Percentiles rank a stretch among this genome's conserved stretches.
These are phyloP conservation scores for Carabus problematicus DNA, from an alignment of 2,888 invertebrate species.

Conservation along the genomic window DNA sequence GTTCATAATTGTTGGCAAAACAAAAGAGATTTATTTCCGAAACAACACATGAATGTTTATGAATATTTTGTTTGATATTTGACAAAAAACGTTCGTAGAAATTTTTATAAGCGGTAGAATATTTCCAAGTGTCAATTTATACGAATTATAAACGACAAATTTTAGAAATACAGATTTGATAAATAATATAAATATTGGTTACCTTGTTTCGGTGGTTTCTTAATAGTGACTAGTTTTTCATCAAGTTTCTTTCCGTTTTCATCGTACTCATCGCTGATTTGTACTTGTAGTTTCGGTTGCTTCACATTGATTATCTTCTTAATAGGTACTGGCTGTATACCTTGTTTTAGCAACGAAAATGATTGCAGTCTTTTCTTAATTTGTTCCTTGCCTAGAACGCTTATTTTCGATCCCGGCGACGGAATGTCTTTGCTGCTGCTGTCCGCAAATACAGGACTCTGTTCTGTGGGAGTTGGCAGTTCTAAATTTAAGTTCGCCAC, in stretches of 20 bases:
- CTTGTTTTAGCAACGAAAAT: slow-evolving; percentile 50
- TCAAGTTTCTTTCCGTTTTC: slow-evolving; percentile 45
- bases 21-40: neutral
- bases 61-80: neutral
- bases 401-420: slow-evolving; percentile 17
- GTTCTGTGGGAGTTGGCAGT: too few relatives aligned
- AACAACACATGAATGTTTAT: neutral
- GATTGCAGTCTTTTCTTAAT: slow-evolving; percentile 56
- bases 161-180: too few relatives aligned
- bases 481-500: neutral
- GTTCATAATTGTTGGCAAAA: slow-evolving; percentile 23
- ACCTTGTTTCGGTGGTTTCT: slow-evolving; percentile 48
- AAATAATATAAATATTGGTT: slow-evolving; percentile 5
- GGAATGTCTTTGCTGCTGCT: neutral
- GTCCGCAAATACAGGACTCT: too few relatives aligned
- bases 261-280: slow-evolving; percentile 44
- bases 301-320: slow-evolving; percentile 41
- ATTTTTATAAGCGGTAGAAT: too few relatives aligned
- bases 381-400: slow-evolving; percentile 49
- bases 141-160: too few relatives aligned
- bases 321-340: slow-evolving; percentile 42
- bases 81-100: too few relatives aligned
- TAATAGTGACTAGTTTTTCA: slow-evolving; percentile 42
- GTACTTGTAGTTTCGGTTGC: slow-evolving; percentile 37
- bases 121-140: too few relatives aligned